Base-by-base conservation (phyloP, 1,140 invertebrate genomes). In the Ectropis grisescens region DNA sequence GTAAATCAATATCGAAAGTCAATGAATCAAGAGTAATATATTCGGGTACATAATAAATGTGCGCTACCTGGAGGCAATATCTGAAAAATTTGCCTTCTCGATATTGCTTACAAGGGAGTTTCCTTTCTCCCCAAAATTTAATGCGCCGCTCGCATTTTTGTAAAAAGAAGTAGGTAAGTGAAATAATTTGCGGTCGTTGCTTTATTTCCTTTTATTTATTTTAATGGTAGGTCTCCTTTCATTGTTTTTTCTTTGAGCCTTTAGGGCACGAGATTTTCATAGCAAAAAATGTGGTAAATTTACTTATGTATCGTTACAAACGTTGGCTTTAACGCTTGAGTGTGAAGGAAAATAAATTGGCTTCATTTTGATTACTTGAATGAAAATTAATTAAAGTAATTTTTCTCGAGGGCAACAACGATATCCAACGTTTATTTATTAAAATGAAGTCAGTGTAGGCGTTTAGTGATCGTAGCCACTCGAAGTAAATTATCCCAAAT, bases 21-120 rank as follows among this genome's bases (percentile, higher is more conserved):
- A 81, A 79, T 81, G 76, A 81, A 81, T 81, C 76, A 81, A 68
- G 76, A 75, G 71, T 81, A 81, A 81, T 81, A 81, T 81, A 79
- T 81, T 75, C 74, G 76, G 76, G 76, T 81, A 79, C 76, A 81
- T 81, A 81, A 81, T 81, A 81, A 81, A 81, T 81, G 76, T 79
- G 71, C 71, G 59, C 74, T 81, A 81, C 76, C 76, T 81, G 76
- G 79, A 79, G 60, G 71, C 76, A 81, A 81, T 81, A 81, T 81
- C 76, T 81, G 74, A 81, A 81, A 81, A 81, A 79, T 81, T 79
- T 79, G 76, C 76, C 74, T 79, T 58, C 61, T 78, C 76, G 71
- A 76, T 81, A 81, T 81, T 75, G 76, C 76, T 81, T 81, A 81
- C 72, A 79, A 72, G 69, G 69, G 67, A 79, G 72, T 79, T 80